Percentiles rank a stretch among this genome's conserved stretches.
phyloP scores from a whole-genome alignment of 1,140 invertebrate genomes.

The Diuraphis noxia region DNA sequence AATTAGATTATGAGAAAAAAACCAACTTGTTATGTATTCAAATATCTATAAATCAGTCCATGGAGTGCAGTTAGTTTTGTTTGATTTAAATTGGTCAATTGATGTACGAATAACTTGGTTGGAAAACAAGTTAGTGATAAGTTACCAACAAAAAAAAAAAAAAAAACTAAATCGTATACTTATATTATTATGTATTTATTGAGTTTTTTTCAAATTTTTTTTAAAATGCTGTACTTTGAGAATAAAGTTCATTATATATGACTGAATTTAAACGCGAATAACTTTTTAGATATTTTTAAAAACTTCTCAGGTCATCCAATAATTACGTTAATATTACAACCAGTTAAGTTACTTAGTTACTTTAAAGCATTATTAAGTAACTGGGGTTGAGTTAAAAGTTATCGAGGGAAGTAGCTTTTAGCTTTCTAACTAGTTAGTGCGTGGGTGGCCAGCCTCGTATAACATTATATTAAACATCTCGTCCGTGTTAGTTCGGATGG shows the following conservation, averaged over 20 bases:
- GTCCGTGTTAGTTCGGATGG: neutral
- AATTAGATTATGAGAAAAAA: neutral
- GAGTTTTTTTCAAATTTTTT: neutral
- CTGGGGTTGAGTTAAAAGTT: neutral
- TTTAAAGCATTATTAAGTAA: neutral
- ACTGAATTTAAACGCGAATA: neutral
- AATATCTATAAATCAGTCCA: neutral
- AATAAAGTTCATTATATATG: neutral
- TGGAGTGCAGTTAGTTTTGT: neutral
- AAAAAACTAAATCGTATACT: too few species aligned
- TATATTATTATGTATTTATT: too few species aligned
- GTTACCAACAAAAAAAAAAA: too few species aligned
- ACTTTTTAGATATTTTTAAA: too few species aligned
- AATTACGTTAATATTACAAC: neutral
- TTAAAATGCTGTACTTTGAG: neutral
- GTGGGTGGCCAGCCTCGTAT: too few species aligned
- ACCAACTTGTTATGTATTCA: neutral
- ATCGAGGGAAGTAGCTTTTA: neutral
- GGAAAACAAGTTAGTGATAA: neutral
- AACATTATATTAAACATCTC: neutral
- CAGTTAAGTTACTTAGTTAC: neutral
- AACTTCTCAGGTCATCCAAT: neutral
- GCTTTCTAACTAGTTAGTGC: neutral
- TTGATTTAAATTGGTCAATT: neutral
- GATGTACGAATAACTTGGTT: neutral